Conservation (phyloP, 2,113 vertebrate species). For the Danio rerio region DNA sequence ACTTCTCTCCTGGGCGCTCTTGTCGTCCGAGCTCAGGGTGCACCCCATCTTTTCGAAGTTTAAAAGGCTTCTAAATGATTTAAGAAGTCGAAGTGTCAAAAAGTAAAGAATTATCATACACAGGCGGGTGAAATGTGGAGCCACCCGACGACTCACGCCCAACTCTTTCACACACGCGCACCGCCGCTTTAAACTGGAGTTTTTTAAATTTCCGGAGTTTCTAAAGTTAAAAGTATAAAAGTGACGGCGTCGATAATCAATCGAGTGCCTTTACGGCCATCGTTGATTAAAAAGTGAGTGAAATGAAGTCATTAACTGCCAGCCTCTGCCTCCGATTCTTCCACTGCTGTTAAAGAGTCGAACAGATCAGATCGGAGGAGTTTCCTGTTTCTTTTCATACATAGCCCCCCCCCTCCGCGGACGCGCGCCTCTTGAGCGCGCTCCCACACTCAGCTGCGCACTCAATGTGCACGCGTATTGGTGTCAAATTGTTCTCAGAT, state of each 20-base stretch:
- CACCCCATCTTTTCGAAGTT: slow-evolving; percentile 85
- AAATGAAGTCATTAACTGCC: neutral
- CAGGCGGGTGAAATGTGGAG: slow-evolving; percentile 12
- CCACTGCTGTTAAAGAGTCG: neutral
- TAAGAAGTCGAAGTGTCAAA: slow-evolving; percentile 33
- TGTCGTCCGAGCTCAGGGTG: slow-evolving; percentile 95
- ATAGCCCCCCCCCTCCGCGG: slow-evolving; percentile 34
- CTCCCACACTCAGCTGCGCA: neutral
- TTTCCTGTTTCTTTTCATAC: slow-evolving; percentile 57
- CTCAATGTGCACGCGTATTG: too few species aligned
- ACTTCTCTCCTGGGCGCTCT: slow-evolving; percentile 94
- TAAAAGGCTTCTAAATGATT: slow-evolving; percentile 28
- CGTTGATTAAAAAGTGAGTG: neutral
- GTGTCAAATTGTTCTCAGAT: too few species aligned
- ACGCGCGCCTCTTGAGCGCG: neutral
- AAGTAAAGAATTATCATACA: slow-evolving; percentile 50
- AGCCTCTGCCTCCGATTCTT: neutral
- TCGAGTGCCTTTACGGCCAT: slow-evolving; percentile 11
- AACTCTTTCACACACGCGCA: slow-evolving; percentile 4
- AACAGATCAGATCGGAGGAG: slow-evolving; percentile 22
- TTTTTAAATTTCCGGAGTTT: neutral
- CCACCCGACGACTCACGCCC: slow-evolving; percentile 37
- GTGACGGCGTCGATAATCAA: neutral
- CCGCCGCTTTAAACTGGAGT: neutral
- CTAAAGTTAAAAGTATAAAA: neutral